phyloP scores from a whole-genome alignment of 2,888 invertebrate species.

The Endomychus coccineus region DNA sequence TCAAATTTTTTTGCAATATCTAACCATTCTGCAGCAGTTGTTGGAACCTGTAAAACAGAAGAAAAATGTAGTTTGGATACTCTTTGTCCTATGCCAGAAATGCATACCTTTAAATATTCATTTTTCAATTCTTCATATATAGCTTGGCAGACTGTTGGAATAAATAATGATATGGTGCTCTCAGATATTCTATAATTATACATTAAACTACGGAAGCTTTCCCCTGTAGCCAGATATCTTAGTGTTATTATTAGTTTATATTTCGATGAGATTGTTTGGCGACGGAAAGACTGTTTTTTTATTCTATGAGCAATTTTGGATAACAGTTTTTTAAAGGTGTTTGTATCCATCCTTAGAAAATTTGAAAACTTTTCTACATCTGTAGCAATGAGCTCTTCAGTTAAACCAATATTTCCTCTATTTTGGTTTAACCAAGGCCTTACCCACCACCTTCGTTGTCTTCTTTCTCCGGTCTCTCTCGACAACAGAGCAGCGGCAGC shows the following conservation, averaged over 20 bases:
- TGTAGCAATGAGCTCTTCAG: no score
- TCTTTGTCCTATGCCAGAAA: not conserved
- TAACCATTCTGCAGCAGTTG: not conserved
- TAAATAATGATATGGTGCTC: slow-evolving; percentile 15
- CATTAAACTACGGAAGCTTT: slow-evolving; percentile 16
- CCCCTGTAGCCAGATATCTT: slow-evolving; percentile 16
- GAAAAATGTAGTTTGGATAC: not conserved
- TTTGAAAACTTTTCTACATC: no score
- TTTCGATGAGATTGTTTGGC: no score
- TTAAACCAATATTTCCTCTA: no score
- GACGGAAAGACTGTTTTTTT: no score
- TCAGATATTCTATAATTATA: slow-evolving; percentile 13
- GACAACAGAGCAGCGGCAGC: no score
- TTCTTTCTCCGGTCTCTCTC: no score
- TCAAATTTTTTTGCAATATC: slow-evolving; percentile 1
- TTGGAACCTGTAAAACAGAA: slow-evolving; percentile 5
- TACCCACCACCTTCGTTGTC: no score
- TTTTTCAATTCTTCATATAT: slow-evolving; percentile 6
- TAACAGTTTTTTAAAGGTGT: no score
- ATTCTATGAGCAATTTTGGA: no score
- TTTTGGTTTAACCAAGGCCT: no score
- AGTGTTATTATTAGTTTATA: slow-evolving; percentile 13
- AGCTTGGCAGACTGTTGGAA: slow-evolving; percentile 14
- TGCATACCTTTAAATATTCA: slow-evolving; percentile 3
- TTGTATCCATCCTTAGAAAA: no score